These are phyloP conservation scores for Sciurus carolinensis DNA, from an alignment of 2,797 vertebrate genomes.

Conservation along the genomic window DNA sequence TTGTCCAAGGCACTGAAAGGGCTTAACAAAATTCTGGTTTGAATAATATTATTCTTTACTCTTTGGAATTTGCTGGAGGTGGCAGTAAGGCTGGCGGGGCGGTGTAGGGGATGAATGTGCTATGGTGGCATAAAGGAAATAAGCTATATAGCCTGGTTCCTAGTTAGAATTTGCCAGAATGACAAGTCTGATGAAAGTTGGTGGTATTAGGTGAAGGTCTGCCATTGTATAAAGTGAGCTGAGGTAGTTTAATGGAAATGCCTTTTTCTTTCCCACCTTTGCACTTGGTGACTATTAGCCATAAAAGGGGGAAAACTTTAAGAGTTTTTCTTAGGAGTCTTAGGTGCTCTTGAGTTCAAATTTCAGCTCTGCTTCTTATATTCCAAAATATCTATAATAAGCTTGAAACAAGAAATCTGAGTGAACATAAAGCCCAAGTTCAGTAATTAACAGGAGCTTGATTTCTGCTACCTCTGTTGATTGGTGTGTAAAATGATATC, in stretches of 20 bases:
- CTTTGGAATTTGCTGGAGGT: constrained; percentile 79
- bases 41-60: constrained; percentile 80
- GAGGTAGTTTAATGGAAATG: constrained; percentile 49
- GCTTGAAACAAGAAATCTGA: constrained; percentile 1
- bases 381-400: neutral
- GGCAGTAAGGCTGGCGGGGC: neutral
- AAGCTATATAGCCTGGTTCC: constrained; percentile 7
- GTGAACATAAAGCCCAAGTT: neutral
- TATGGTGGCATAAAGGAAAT: constrained; percentile 26
- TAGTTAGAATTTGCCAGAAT: constrained; percentile 16
- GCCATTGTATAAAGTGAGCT: constrained; percentile 22
- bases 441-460: constrained; percentile 1
- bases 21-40: constrained; percentile 80
- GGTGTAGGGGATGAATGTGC: neutral
- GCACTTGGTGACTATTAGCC: neutral
- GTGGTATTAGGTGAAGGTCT: constrained; percentile 43
- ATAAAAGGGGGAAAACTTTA: neutral
- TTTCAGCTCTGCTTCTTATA: neutral
- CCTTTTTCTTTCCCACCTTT: neutral
- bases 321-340: constrained; percentile 27
- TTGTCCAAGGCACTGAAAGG: constrained; percentile 83
- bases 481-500: constrained; percentile 47
- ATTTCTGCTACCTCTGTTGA: neutral
- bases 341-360: neutral
- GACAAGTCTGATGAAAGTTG: constrained; percentile 28